Evolutionary conservation across 2,888 invertebrate genomes (phyloP), one percentile per base, ranked within the genome.

Genomic region (Agriopis leucophaearia): DNA sequence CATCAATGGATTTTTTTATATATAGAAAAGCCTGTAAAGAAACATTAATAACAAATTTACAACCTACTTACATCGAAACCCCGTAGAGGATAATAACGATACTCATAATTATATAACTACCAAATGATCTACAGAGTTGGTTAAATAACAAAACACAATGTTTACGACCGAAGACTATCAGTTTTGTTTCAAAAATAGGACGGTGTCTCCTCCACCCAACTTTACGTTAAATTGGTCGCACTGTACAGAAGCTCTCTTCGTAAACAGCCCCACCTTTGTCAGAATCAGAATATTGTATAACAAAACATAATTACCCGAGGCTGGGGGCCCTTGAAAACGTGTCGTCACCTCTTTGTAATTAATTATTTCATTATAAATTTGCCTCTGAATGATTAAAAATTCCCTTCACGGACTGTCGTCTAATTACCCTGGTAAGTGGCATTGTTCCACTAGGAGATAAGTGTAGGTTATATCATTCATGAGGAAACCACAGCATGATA

Each of bases 281-380:
- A 61, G 44, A 70, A 71, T 63, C 71, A 74, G 72, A 79, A 74
- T 74, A 74, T 74, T 67, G 51, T 72, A 70, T 61, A 64, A 72
- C 71, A 76, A 79, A 78, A 78, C 73, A 75, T 81, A 76, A 81
- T 77, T 78, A 74, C 70, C 66, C 64, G 56, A 62, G 73, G 67
- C 59, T 57, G 44, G 35, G 38, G 59, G 62, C 60, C 59, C 58
- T 59, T 51, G 36, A 71, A 74, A 78, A 76, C 74, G 78, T 80
- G 79, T 78, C 77, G 81, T 84, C 84, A 80, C 79, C 73, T 76
- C 70, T 74, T 68, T 73, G 76, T 85, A 83, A 85, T 85, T 83
- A 84, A 85, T 84, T 82, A 84, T 82, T 82, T 80, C 78, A 80
- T 84, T 81, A 82, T 82, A 74, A 79, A 78, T 81, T 78, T 80